A percentile compares a stretch with the other conserved stretches of the same genome.
Conservation (phyloP, 2,888 invertebrate genomes). For the Oscheius onirici region DNA sequence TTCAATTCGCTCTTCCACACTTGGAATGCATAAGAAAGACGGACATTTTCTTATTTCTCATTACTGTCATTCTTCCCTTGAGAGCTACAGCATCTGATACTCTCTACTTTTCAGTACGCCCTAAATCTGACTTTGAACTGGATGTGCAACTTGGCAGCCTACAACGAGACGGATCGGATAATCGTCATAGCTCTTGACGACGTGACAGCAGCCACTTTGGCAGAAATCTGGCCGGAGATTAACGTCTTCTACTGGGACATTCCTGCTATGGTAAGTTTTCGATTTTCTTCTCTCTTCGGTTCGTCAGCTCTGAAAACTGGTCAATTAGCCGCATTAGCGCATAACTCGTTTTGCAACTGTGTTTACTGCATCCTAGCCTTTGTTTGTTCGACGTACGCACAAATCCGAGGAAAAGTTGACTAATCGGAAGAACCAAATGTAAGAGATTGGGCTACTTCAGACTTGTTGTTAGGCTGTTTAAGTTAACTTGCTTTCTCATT, state of each 20-base stretch:
- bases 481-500: too few relatives aligned
- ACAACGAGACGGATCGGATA: slow-evolving; percentile 34
- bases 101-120: slow-evolving; percentile 57
- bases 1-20: too few relatives aligned
- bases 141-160: slow-evolving; percentile 60
- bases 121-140: slow-evolving; percentile 67
- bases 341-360: background rate
- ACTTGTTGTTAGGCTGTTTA: too few relatives aligned
- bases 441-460: too few relatives aligned
- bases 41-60: too few relatives aligned
- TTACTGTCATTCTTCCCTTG: too few relatives aligned
- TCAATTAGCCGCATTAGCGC: too few relatives aligned
- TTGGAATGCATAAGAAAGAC: too few relatives aligned
- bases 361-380: background rate
- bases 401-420: too few relatives aligned
- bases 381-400: background rate
- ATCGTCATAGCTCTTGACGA: slow-evolving; percentile 63
- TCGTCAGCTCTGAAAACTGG: too few relatives aligned
- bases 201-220: slow-evolving; percentile 49
- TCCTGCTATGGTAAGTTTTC: slow-evolving; percentile 48
- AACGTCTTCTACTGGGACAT: slow-evolving; percentile 55
- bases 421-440: too few relatives aligned
- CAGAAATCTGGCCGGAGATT: slow-evolving; percentile 52
- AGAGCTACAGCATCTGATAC: too few relatives aligned
- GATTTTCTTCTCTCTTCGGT: background rate